Base-by-base conservation (phyloP, 1,140 invertebrate genomes). In the Anagrus nilaparvatae region DNA sequence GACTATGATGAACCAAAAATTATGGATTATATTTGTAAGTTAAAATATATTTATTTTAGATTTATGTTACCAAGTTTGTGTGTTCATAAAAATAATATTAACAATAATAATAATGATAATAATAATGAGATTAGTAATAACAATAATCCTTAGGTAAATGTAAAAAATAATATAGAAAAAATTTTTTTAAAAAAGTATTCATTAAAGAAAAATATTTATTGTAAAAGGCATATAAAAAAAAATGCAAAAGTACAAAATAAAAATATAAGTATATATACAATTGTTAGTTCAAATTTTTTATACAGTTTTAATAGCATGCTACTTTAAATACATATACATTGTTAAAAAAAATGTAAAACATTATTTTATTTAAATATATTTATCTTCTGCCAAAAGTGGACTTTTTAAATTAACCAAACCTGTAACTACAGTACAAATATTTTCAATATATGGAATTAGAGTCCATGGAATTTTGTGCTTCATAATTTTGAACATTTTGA, bases 401-500 rank as follows among this genome's bases (percentile, higher is more conserved):
- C 8, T 16, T 16, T 21, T 24, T 24, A 25, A 25, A 25, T 16
- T 38, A n/a, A 38, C 20, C 4, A 16, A 24, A 6, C 14, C 20
- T 20, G 35, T 13, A 20, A 38, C 24, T 5, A 44, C 19, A 9
- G 42, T 44, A 16, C 35, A 44, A 25, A 44, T 12, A 7, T 44
- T 17, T 12, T 44, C 25, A 7, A 44, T 1, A 8, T 27, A 38
- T 1, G 42, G 42, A 7, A 44, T 12, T 3, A 38, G 19, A 14
- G 21, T 38, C 35, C 34, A 44, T 10, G 34, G n/a, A 16, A 44
- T 25, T 38, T 32, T 44, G 1, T 9, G 18, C 21, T 44, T 19
- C 12, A 38, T 2, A 25, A 39, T 32, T 32, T 44, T 44, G 29
- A 18, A 44, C 16, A 20, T 38, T 20, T 33, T 44, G 9, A 44